These are phyloP conservation scores for Nemotelus pantherinus DNA, from an alignment of 2,888 invertebrate genomes.

Conservation along the genomic window DNA sequence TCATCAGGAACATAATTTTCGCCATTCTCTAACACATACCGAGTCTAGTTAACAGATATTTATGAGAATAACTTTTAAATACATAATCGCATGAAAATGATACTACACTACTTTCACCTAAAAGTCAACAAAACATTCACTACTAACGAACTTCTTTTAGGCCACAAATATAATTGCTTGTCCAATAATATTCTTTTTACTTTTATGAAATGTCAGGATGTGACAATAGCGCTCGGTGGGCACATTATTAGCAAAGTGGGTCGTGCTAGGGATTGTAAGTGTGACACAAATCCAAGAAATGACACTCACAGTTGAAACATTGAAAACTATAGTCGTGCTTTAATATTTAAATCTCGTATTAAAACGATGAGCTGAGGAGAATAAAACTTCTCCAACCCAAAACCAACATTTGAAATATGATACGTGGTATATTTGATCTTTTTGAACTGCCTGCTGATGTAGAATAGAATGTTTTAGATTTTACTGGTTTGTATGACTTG, in stretches of 20 bases:
- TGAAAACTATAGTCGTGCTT: too few relatives aligned
- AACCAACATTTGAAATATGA: too few relatives aligned
- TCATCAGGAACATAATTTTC: constrained; percentile 44
- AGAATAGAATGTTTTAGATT: too few relatives aligned
- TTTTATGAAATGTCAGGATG: constrained; percentile 18
- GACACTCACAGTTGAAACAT: too few relatives aligned
- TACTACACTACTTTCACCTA: constrained; percentile 30
- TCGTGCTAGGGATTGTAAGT: too few relatives aligned
- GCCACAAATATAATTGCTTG: constrained; percentile 51
- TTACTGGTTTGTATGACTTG: too few relatives aligned
- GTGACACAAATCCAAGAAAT: too few relatives aligned
- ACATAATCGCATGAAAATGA: constrained; percentile 16
- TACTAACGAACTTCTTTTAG: constrained; percentile 38
- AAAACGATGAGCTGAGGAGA: too few relatives aligned
- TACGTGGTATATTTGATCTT: too few relatives aligned
- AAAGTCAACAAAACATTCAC: constrained; percentile 17
- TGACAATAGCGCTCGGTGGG: constrained; percentile 1
- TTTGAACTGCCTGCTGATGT: too few relatives aligned
- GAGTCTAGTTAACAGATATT: constrained; percentile 28
- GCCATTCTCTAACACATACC: constrained; percentile 16
- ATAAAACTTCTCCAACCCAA: too few relatives aligned
- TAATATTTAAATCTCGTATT: too few relatives aligned
- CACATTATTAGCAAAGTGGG: not conserved
- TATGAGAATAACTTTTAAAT: constrained; percentile 14
- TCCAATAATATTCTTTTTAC: constrained; percentile 44